phyloP scores from a whole-genome alignment of 1,140 invertebrate genomes.

The Cyclina sinensis region DNA sequence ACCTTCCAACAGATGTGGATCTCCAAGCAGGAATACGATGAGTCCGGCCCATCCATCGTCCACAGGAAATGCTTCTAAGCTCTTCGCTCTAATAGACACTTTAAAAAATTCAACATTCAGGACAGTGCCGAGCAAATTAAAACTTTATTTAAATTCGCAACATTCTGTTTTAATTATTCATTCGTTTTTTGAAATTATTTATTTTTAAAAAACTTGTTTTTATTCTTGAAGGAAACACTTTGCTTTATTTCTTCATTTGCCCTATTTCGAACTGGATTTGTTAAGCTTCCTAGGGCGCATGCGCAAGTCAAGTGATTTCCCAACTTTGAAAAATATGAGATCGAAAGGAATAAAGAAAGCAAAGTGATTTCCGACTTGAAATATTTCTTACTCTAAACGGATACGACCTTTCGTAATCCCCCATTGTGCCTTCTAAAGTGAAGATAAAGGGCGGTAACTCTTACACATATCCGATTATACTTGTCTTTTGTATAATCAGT shows the following conservation, averaged over 20 bases:
- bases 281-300: conserved; percentile 45
- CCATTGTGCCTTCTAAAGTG: conserved; percentile 42
- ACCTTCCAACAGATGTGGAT: conserved; percentile 91
- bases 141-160: conserved; percentile 40
- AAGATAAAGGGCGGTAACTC: conserved; percentile 46
- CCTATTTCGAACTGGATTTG: conserved; percentile 53
- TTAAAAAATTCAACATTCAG: conserved; percentile 93
- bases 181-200: conserved; percentile 41
- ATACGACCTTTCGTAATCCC: conserved; percentile 38
- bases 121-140: conserved; percentile 95
- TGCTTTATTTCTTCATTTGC: conserved; percentile 53
- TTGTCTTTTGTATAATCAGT: conserved; percentile 12
- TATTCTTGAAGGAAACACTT: conserved; percentile 44
- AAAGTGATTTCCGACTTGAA: conserved; percentile 42
- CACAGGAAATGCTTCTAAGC: conserved; percentile 88
- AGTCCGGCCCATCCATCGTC: conserved; percentile 96
- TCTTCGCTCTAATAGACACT: conserved; percentile 97
- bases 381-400: conserved; percentile 25
- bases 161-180: conserved; percentile 40
- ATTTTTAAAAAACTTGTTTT: conserved; percentile 30
- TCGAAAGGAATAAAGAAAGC: conserved; percentile 49
- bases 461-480: conserved; percentile 47
- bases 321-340: neutral
- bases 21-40: conserved; percentile 96
- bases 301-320: conserved; percentile 31